Evolutionary conservation across 2,888 invertebrate genomes (phyloP).

Genomic region (Lottia gigantea): DNA sequence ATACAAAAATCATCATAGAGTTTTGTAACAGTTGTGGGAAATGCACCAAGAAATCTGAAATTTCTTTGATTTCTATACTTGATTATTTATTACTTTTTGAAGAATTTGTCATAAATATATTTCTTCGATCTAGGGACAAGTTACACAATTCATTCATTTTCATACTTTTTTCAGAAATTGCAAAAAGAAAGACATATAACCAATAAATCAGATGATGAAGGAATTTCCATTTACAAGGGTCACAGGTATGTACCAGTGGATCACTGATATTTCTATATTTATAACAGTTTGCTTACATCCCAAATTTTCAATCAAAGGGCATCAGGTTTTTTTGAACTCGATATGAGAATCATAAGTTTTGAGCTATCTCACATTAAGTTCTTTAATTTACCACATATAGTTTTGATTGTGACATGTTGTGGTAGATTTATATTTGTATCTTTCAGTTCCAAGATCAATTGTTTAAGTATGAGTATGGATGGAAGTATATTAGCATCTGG

Average conservation of each 20-base stretch:
- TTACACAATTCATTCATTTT: background rate
- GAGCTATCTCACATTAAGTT: background rate
- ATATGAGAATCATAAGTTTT: background rate
- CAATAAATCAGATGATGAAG: slow-evolving; percentile 71
- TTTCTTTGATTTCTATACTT: too few relatives aligned
- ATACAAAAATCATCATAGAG: background rate
- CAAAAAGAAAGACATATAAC: slow-evolving; percentile 62
- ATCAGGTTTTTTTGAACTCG: too few relatives aligned
- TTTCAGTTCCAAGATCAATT: slow-evolving; percentile 73
- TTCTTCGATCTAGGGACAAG: too few relatives aligned
- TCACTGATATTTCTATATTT: too few relatives aligned
- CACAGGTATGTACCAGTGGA: slow-evolving; percentile 72
- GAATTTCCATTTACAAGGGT: slow-evolving; percentile 69
- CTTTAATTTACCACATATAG: background rate
- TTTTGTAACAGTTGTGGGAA: background rate
- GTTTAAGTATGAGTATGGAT: slow-evolving; percentile 79
- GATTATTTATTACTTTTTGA: too few relatives aligned
- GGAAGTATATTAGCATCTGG: slow-evolving; percentile 81
- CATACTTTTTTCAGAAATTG: slow-evolving; percentile 40
- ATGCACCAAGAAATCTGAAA: too few relatives aligned
- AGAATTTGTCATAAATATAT: too few relatives aligned
- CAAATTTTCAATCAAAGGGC: background rate
- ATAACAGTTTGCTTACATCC: too few relatives aligned
- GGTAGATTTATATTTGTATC: slow-evolving; percentile 5
- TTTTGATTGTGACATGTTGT: background rate